Evolutionary conservation across 2,113 vertebrate species (phyloP).

Genomic region (Pituophis catenifer): DNA sequence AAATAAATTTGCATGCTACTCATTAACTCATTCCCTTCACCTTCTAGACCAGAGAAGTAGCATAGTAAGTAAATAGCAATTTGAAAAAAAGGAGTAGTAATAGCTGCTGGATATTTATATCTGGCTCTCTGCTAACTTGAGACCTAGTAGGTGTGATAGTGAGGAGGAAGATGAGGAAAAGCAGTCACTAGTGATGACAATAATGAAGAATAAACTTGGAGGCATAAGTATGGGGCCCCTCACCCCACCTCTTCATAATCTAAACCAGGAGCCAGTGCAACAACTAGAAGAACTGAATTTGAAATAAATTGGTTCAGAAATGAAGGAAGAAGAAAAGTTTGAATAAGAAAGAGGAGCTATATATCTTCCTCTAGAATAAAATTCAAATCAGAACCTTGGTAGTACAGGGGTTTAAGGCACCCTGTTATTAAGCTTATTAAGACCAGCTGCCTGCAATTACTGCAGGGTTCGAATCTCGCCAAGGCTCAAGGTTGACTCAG

Average conservation of each 20-base stretch:
- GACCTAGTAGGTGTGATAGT: background rate
- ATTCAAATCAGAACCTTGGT: background rate
- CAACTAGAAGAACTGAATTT: background rate
- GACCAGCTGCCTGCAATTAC: no score
- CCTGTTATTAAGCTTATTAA: no score
- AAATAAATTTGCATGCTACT: background rate
- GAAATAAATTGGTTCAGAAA: background rate
- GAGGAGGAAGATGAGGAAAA: background rate
- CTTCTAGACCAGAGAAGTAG: background rate
- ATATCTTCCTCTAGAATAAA: background rate
- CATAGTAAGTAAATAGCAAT: background rate
- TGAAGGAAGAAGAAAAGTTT: background rate
- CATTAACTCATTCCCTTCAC: background rate
- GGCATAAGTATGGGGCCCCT: background rate
- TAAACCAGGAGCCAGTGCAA: background rate
- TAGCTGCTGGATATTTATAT: background rate
- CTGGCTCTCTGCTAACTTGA: background rate
- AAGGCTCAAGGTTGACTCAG: no score
- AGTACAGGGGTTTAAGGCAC: no score
- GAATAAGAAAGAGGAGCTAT: background rate
- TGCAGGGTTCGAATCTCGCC: no score
- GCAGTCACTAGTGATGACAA: background rate
- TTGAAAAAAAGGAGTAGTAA: background rate
- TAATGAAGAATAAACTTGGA: background rate
- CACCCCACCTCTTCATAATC: background rate